phyloP scores from a whole-genome alignment of 1,140 invertebrate genomes.

The Zelostemma sp. region DNA sequence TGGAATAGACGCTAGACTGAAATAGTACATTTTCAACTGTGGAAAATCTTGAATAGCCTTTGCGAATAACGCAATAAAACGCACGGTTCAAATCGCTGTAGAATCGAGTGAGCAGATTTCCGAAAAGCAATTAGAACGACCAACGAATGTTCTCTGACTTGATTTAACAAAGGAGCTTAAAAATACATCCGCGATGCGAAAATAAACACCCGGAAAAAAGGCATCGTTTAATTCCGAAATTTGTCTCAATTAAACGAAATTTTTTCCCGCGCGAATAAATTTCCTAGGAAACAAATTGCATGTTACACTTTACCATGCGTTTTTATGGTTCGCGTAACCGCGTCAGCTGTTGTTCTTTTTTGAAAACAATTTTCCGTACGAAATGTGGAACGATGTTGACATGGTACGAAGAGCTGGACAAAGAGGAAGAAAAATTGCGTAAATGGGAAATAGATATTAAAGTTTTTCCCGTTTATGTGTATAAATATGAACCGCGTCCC shows the following conservation, averaged over 20 bases:
- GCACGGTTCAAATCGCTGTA: not conserved
- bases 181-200: too few relatives aligned
- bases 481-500: not conserved
- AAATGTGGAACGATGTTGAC: too few relatives aligned
- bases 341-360: not conserved
- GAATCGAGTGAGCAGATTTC: constrained; percentile 22
- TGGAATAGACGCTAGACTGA: not conserved
- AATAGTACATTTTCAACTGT: not conserved
- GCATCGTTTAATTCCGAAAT: too few relatives aligned
- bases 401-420: not conserved
- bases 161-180: not conserved
- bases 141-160: not conserved
- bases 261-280: not conserved
- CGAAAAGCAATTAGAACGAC: not conserved
- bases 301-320: not conserved
- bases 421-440: not conserved
- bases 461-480: not conserved
- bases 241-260: not conserved
- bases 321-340: not conserved
- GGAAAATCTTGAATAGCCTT: not conserved
- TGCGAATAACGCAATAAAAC: not conserved
- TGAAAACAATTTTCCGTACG: not conserved
- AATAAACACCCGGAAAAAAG: too few relatives aligned
- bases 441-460: not conserved
- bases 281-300: not conserved